A percentile compares a stretch with the other conserved stretches of the same genome.
Conservation (phyloP, 2,797 vertebrate species). For the Molossus molossus region DNA sequence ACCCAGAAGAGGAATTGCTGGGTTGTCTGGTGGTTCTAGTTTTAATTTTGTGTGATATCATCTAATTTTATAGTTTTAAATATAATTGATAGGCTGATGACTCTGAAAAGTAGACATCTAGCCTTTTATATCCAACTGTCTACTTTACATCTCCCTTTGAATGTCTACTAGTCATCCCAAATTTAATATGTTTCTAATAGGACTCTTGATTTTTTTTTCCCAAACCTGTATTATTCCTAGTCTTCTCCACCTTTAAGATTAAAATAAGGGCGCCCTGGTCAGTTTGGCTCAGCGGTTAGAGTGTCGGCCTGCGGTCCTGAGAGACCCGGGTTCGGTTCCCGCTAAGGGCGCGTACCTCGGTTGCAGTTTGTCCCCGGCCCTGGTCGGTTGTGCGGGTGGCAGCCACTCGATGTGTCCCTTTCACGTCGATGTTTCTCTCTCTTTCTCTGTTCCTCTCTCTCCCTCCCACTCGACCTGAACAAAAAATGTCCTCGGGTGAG, state of each 20-base stretch:
- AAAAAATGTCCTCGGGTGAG: too few species aligned
- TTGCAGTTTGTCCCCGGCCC: too few species aligned
- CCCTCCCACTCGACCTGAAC: too few species aligned
- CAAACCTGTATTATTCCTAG: conserved; percentile 24
- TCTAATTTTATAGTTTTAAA: conserved; percentile 35
- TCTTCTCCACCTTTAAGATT: conserved; percentile 43
- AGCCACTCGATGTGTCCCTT: too few species aligned
- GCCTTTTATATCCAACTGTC: not conserved
- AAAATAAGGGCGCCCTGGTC: not conserved
- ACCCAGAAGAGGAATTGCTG: not conserved
- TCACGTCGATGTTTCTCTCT: too few species aligned
- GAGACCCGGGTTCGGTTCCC: too few species aligned
- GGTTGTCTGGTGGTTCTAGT: not conserved
- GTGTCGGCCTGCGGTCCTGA: too few species aligned
- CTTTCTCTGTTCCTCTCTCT: too few species aligned
- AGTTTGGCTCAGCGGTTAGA: too few species aligned
- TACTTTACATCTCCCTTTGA: conserved; percentile 47
- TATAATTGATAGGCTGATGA: not conserved
- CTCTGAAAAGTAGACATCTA: conserved; percentile 17
- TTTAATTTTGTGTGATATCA: conserved; percentile 5
- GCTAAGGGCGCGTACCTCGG: too few species aligned
- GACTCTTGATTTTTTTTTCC: conserved; percentile 26
- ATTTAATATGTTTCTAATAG: conserved; percentile 16
- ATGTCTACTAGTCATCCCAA: conserved; percentile 21
- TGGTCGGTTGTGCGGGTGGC: too few species aligned